Base-by-base conservation (phyloP, 2,797 vertebrate genomes). In the Falco rusticolus region DNA sequence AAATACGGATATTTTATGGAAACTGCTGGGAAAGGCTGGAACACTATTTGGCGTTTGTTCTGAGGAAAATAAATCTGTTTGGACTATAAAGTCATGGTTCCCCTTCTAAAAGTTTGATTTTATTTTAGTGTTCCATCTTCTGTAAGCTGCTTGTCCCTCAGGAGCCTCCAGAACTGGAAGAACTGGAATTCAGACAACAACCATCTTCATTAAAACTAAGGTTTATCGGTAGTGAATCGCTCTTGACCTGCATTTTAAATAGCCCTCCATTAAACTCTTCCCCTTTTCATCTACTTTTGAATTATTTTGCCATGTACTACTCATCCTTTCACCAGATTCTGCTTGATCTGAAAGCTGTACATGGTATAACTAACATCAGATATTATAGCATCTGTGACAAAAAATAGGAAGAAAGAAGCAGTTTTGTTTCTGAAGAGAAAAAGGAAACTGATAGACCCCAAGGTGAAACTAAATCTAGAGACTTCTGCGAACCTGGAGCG, bases 1-100 rank as follows among this genome's bases (percentile, higher is more conserved):
- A 92, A 89, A 92, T 69, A 33, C 21, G 82, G 80, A 31, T 37
- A 41, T 93, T 92, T 92, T 78, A 78, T 71, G 53, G 65, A 57
- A 92, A 33, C 20, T 45, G 8, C n/a, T 64, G 77, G 53, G 37
- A 86, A 88, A 89, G 29, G 12, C 59, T 90, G 39, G 31, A 82
- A 63, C 14, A 51, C 31, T 39, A 69, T 92, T 92, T 54, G 34
- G 54, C 63, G 76, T 61, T 63, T 71, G 31, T 57, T 90, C 50
- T 34, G 86, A 45, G 41, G 59, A 57, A 92, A 93, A 75, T 60
- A 87, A 84, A 89, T 69, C 34, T 94, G 39, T 65, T 93, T 84
- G 47, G 33, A 76, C 41, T 18, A 28, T 37, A 71, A 22, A 84
- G 45, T 45, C 34, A 60, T 28, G 29, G 50, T 47, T 90, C 37